Evolutionary conservation across 1,140 invertebrate species (phyloP).

Genomic region (Ostrea edulis): DNA sequence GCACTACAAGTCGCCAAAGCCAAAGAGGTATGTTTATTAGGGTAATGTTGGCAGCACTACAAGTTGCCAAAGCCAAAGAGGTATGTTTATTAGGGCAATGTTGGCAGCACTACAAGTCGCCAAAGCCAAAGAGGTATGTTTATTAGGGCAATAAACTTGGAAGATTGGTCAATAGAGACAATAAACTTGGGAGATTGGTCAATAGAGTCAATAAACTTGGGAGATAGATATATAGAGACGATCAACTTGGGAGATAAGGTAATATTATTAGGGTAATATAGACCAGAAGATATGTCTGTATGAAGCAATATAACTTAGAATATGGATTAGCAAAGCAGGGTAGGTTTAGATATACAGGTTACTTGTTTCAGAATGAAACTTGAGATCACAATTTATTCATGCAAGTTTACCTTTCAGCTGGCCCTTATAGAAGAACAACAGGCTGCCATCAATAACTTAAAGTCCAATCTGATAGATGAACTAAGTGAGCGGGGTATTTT

Average conservation of each 20-base stretch:
- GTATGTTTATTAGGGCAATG: constrained; percentile 68
- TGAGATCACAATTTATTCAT: background rate
- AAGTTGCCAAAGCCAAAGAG: constrained; percentile 78
- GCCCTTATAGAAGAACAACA: constrained; percentile 77
- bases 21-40: constrained; percentile 71
- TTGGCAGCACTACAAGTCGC: constrained; percentile 74
- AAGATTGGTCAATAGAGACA: no score
- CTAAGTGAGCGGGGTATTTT: constrained; percentile 74
- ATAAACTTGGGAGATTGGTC: no score
- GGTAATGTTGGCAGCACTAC: constrained; percentile 73
- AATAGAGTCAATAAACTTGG: no score
- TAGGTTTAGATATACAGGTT: no score
- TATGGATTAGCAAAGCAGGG: no score
- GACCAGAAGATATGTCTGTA: no score
- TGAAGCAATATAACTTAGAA: no score
- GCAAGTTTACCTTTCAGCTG: constrained; percentile 62
- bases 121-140: constrained; percentile 68
- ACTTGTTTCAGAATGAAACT: background rate
- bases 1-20: constrained; percentile 76
- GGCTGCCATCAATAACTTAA: constrained; percentile 76
- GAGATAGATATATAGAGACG: no score
- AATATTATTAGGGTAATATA: no score
- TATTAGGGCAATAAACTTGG: no score
- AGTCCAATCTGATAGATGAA: constrained; percentile 76
- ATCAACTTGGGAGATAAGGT: no score